These are phyloP conservation scores for Python bivittatus DNA, from an alignment of 2,113 vertebrate genomes.

Conservation along the genomic window DNA sequence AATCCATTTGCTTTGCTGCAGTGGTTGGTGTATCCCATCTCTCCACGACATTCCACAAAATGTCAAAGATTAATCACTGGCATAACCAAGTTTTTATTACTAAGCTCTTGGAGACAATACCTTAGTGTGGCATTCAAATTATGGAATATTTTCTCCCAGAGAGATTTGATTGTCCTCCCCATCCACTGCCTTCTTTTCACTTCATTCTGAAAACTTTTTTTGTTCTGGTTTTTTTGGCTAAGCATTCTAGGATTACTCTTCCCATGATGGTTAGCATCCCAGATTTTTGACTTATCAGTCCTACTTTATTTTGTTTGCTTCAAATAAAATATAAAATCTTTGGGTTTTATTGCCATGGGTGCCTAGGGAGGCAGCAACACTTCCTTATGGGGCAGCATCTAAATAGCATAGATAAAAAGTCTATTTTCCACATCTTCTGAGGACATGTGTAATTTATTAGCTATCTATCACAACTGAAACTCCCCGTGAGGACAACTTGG, in stretches of 20 bases:
- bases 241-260: background rate
- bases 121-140: background rate
- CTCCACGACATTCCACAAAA: constrained; percentile 50
- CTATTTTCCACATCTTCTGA: constrained; percentile 36
- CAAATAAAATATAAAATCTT: background rate
- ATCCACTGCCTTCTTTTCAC: background rate
- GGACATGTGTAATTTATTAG: constrained; percentile 51
- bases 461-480: constrained; percentile 47
- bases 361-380: background rate
- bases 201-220: background rate
- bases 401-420: background rate
- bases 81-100: constrained; percentile 60
- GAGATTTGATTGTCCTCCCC: background rate
- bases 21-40: constrained; percentile 41
- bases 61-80: constrained; percentile 61
- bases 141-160: background rate
- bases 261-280: background rate
- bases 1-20: constrained; percentile 33
- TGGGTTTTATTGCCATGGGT: background rate
- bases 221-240: background rate
- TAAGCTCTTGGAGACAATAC: constrained; percentile 52
- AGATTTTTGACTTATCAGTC: background rate
- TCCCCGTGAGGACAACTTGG: constrained; percentile 28
- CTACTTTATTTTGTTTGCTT: background rate
- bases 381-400: background rate